Evolutionary conservation across 2,113 vertebrate species (phyloP), one percentile per base, ranked within the genome.

Genomic region (Rhynchomys soricoides): DNA sequence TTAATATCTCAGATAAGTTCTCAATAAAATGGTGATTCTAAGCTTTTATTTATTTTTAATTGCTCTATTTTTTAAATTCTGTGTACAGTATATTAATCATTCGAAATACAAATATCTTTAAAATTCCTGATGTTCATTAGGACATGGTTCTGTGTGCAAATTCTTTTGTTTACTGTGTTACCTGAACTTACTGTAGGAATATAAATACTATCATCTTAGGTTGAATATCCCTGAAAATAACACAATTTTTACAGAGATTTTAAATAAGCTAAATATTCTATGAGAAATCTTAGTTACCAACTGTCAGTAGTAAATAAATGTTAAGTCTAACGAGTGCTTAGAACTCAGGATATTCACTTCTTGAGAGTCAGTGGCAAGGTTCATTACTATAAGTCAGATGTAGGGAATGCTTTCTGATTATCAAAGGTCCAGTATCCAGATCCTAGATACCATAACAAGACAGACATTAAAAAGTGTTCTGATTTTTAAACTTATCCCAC

Each of bases 1-100:
- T 70, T 86, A n/a, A 82, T 83, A 94, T 94, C 74, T 43, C 48
- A 90, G 68, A 79, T 81, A 48, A 62, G 62, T 31, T 78, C 71
- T 81, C 64, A 89, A 24, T 73, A 81, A 81, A 71, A 6, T 70
- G 57, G 70, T 68, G 31, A 75, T 86, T 79, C 40, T 52, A 74
- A 81, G 31, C 21, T 8, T 62, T 86, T 45, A 73, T 89, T 85
- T 74, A 5, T 92, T 92, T 93, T 79, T 88, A 40, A 86, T 75
- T 68, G 6, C n/a, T 70, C 8, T 13, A 68, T 16, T 34, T 55
- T 88, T 95, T 59, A 50, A 45, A 66, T 78, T 75, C 24, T 70
- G 62, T 92, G 16, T 68, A 77, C n/a, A 78, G 29, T 64, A 1
- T 55, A 55, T 86, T 78, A 78, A 13, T 50, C 75, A 0, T 52